Percentiles rank a stretch among this genome's conserved stretches.
Evolutionary conservation across 2,113 vertebrate species (phyloP).

Genomic region (Scomber scombrus): DNA sequence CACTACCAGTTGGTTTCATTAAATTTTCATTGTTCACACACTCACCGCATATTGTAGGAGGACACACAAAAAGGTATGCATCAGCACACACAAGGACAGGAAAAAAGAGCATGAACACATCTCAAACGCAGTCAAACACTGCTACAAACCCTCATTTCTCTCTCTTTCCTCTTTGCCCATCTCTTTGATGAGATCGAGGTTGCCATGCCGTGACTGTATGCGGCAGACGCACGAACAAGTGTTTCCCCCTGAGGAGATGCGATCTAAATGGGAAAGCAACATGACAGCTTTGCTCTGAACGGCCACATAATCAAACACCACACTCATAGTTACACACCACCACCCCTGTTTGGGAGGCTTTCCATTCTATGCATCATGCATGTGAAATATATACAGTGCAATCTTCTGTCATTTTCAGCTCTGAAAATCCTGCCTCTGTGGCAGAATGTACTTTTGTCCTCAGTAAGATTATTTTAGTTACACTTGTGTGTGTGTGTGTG

Average conservation of each 20-base stretch:
- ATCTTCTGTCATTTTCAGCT: constrained; percentile 2
- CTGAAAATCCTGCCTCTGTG: constrained; percentile 1
- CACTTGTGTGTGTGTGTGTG: neutral
- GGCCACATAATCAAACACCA: constrained; percentile 77
- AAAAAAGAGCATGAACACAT: constrained; percentile 31
- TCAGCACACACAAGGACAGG: constrained; percentile 58
- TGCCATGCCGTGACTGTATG: constrained; percentile 77
- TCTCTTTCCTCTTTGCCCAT: constrained; percentile 41
- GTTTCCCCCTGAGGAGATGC: constrained; percentile 73
- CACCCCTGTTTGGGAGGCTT: constrained; percentile 46
- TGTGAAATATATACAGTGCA: constrained; percentile 41
- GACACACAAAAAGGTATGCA: constrained; percentile 61
- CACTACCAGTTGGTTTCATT: constrained; percentile 63
- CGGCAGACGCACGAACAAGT: constrained; percentile 71
- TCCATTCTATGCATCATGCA: constrained; percentile 21
- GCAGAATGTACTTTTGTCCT: constrained; percentile 29
- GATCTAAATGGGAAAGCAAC: constrained; percentile 79
- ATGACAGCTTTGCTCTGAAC: constrained; percentile 73
- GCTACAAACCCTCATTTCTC: constrained; percentile 43
- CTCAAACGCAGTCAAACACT: constrained; percentile 33
- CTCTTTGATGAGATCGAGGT: constrained; percentile 75
- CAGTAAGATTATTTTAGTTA: neutral
- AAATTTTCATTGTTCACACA: constrained; percentile 67
- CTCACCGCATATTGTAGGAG: constrained; percentile 57
- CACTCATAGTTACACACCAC: constrained; percentile 61